Conservation (phyloP, 2,888 invertebrate genomes). For the Temnothorax rugatulus region DNA sequence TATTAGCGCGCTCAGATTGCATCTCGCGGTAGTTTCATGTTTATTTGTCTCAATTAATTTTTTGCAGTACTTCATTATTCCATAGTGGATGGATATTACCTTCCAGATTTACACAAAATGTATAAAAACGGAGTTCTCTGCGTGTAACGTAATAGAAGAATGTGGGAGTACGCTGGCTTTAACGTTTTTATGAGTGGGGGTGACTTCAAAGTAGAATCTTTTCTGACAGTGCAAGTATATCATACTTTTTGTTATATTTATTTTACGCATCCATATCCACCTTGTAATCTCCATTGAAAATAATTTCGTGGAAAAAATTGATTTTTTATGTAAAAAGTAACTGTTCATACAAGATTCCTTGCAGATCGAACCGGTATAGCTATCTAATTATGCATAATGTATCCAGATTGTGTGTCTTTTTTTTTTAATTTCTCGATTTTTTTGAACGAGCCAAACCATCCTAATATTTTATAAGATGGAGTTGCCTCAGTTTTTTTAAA, state of each 20-base stretch:
- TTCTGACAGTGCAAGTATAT: background rate
- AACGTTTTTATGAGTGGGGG: background rate
- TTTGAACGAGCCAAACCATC: background rate
- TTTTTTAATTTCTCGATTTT: background rate
- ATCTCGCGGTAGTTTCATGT: conserved; percentile 33
- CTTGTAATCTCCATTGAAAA: background rate
- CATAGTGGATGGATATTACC: conserved; percentile 17
- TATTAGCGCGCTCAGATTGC: conserved; percentile 45
- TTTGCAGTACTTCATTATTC: conserved; percentile 34
- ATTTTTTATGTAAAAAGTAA: background rate
- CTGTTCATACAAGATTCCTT: background rate
- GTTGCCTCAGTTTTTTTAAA: background rate
- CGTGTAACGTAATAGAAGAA: conserved; percentile 37
- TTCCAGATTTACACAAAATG: conserved; percentile 36
- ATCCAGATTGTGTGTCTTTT: background rate
- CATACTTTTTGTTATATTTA: background rate
- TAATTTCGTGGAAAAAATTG: background rate
- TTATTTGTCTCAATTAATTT: conserved; percentile 51
- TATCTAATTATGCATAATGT: too few relatives aligned
- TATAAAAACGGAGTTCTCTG: conserved; percentile 12
- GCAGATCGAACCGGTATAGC: too few relatives aligned
- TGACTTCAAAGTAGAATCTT: background rate
- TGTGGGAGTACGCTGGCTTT: background rate
- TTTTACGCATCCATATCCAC: background rate
- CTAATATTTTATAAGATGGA: background rate